phyloP scores from a whole-genome alignment of 2,888 invertebrate species.

The Pachycephus smyrnensis region DNA sequence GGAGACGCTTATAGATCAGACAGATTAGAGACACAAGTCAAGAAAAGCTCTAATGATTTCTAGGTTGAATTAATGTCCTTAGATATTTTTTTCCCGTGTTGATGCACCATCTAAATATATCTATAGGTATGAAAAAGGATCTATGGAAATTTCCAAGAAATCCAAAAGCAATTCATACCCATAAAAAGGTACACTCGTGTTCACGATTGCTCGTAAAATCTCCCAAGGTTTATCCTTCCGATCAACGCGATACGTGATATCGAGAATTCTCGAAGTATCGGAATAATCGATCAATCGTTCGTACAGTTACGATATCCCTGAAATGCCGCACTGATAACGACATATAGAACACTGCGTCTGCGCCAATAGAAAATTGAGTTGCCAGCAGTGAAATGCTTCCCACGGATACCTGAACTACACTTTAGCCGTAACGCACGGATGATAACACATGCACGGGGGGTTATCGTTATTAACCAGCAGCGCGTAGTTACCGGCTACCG shows the following conservation, averaged over 20 bases:
- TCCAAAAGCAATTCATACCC: neutral
- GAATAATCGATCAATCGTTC: neutral
- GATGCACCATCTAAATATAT: neutral
- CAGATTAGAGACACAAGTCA: neutral
- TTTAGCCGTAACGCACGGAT: neutral
- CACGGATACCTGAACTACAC: neutral
- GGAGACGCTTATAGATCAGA: neutral
- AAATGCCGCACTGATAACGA: neutral
- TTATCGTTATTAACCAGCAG: neutral
- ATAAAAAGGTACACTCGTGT: neutral
- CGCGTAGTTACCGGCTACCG: neutral
- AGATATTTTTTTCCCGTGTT: neutral
- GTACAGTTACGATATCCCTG: neutral
- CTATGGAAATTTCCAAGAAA: neutral
- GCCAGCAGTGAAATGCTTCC: neutral
- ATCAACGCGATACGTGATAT: neutral
- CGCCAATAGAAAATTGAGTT: neutral
- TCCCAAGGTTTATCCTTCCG: neutral
- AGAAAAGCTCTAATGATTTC: neutral
- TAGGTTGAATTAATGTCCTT: neutral
- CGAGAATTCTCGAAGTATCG: neutral
- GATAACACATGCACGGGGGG: neutral
- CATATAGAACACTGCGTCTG: neutral
- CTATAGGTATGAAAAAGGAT: neutral
- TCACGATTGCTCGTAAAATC: neutral